Percentiles rank a stretch among this genome's conserved stretches.
These are phyloP conservation scores for Eptesicus fuscus DNA, from an alignment of 2,113 vertebrate genomes.

Conservation along the genomic window DNA sequence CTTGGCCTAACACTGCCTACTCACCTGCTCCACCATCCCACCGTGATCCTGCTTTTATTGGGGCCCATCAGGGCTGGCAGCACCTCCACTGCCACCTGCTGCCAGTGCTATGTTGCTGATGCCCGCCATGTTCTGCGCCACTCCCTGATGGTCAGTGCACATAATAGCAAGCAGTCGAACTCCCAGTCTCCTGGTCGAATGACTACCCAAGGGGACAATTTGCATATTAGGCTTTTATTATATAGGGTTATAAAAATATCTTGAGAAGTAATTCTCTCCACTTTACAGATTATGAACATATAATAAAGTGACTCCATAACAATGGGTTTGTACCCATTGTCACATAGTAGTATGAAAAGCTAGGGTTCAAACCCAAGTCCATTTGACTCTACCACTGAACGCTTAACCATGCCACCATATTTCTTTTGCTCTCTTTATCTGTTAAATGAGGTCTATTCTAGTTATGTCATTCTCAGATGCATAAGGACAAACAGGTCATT, in stretches of 20 bases:
- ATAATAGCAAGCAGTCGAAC: too few relatives aligned
- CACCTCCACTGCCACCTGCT: too few relatives aligned
- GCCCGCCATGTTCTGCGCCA: too few relatives aligned
- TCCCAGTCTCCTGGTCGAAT: too few relatives aligned
- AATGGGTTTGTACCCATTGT: neutral
- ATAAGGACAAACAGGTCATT: neutral
- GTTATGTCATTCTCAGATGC: neutral
- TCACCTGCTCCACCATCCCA: too few relatives aligned
- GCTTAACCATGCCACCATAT: neutral
- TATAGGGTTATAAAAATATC: neutral
- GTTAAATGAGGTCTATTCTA: neutral
- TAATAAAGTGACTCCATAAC: neutral
- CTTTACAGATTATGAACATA: neutral
- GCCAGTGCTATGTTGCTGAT: too few relatives aligned
- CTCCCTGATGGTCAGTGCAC: too few relatives aligned
- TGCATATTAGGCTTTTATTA: too few relatives aligned
- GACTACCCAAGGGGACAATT: too few relatives aligned
- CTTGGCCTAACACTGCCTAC: too few relatives aligned
- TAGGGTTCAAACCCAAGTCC: neutral
- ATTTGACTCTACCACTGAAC: neutral
- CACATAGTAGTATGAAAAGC: neutral
- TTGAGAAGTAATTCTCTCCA: neutral
- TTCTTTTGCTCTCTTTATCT: conserved; percentile 4
- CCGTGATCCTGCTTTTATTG: too few relatives aligned
- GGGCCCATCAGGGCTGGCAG: too few relatives aligned